These are phyloP conservation scores for Cremastinae sp. DNA, from an alignment of 2,888 invertebrate genomes.

Conservation along the genomic window DNA sequence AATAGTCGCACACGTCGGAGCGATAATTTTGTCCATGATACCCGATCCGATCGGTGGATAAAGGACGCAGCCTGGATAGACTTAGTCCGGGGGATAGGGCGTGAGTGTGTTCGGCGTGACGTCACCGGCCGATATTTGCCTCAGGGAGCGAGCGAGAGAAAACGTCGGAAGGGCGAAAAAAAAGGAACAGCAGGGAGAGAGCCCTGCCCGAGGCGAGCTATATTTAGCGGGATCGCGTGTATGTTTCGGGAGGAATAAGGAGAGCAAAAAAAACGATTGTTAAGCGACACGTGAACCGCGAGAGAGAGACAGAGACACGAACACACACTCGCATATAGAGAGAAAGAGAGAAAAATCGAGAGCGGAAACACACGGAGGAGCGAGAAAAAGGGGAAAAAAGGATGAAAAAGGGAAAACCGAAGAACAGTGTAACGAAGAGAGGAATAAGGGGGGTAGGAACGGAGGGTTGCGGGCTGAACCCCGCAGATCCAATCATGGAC, in stretches of 20 bases:
- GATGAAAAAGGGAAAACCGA: slow-evolving; percentile 4
- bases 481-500: slow-evolving; percentile 62
- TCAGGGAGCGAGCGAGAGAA: slow-evolving; percentile 11
- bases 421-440: neutral
- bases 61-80: slow-evolving; percentile 1
- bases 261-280: slow-evolving; percentile 28
- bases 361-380: neutral
- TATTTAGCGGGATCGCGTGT: slow-evolving; percentile 6
- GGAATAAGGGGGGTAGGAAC: slow-evolving; percentile 27
- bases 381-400: slow-evolving; percentile 9
- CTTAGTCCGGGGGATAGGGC: slow-evolving; percentile 6
- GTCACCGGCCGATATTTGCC: slow-evolving; percentile 24
- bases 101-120: neutral
- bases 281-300: slow-evolving; percentile 46
- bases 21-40: neutral
- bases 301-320: slow-evolving; percentile 6
- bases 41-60: slow-evolving; percentile 6
- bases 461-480: slow-evolving; percentile 24
- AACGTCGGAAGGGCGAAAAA: neutral
- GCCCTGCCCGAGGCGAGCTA: neutral
- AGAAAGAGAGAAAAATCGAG: slow-evolving; percentile 3
- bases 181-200: neutral
- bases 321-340: too few relatives aligned
- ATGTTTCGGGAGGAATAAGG: neutral
- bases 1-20: neutral